phyloP scores from a whole-genome alignment of 2,888 invertebrate species.

The Napeogenes sylphis region DNA sequence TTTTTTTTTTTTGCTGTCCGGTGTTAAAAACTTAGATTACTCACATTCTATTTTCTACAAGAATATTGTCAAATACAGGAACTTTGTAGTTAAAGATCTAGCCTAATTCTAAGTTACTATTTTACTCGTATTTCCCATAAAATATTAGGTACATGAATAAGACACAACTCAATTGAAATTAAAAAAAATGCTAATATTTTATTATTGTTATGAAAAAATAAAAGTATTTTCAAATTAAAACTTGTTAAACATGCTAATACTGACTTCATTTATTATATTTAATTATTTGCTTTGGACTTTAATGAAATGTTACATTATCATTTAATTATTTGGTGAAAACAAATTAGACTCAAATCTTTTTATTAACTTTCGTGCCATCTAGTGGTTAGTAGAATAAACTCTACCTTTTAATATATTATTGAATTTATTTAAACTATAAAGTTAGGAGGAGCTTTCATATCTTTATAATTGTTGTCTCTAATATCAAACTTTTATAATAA shows the following conservation, averaged over 20 bases:
- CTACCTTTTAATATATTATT: background rate
- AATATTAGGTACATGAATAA: background rate
- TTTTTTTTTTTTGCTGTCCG: too few species aligned
- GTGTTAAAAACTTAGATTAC: conserved; percentile 15
- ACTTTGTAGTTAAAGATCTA: conserved; percentile 46
- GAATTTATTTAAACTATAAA: background rate
- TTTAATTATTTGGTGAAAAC: background rate
- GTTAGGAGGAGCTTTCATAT: background rate
- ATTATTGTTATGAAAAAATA: background rate
- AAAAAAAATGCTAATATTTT: too few species aligned
- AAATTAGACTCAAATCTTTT: conserved; percentile 9
- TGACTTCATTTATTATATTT: too few species aligned
- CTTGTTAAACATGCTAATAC: too few species aligned
- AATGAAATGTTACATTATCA: background rate
- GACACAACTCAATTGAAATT: background rate
- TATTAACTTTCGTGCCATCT: conserved; percentile 22
- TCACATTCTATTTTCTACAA: conserved; percentile 28
- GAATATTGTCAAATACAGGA: conserved; percentile 70
- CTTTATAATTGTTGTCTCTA: background rate
- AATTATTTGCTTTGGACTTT: background rate
- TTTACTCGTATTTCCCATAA: background rate
- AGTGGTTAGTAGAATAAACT: conserved; percentile 12
- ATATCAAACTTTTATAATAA: too few species aligned
- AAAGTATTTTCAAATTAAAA: too few species aligned
- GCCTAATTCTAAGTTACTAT: conserved; percentile 20